phyloP scores from a whole-genome alignment of 2,888 invertebrate genomes.

The Limnephilus marmoratus region DNA sequence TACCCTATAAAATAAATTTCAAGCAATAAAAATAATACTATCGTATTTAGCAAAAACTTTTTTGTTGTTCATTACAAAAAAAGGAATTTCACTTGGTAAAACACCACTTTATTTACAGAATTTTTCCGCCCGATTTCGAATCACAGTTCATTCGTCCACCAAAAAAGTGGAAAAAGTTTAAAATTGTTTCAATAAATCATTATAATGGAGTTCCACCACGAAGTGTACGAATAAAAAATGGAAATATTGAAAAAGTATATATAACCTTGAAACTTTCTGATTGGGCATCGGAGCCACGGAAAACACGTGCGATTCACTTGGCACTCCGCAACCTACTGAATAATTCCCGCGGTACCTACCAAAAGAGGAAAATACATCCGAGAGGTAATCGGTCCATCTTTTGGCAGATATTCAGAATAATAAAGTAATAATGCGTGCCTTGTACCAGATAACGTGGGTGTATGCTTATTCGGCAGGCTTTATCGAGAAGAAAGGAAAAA shows the following conservation, averaged over 20 bases:
- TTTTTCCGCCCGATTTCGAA: too few species aligned
- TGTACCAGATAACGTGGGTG: neutral
- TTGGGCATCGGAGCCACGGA: neutral
- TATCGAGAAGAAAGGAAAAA: neutral
- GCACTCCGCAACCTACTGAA: neutral
- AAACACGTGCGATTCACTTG: neutral
- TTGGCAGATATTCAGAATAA: neutral
- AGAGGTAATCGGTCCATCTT: neutral
- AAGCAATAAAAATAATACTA: too few species aligned
- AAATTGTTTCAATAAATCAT: too few species aligned
- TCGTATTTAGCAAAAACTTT: too few species aligned
- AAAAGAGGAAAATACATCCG: neutral
- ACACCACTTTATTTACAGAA: too few species aligned
- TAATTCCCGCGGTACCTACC: neutral
- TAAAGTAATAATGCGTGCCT: neutral
- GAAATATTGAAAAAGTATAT: neutral
- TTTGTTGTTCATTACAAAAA: too few species aligned
- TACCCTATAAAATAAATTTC: too few species aligned
- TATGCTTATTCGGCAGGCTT: neutral
- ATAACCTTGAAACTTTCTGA: neutral
- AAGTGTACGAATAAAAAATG: too few species aligned
- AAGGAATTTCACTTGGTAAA: too few species aligned
- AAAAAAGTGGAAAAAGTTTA: too few species aligned
- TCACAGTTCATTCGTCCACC: too few species aligned
- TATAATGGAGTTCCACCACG: too few species aligned